Evolutionary conservation across 2,797 vertebrate genomes (phyloP).

Genomic region (Picus viridis): DNA sequence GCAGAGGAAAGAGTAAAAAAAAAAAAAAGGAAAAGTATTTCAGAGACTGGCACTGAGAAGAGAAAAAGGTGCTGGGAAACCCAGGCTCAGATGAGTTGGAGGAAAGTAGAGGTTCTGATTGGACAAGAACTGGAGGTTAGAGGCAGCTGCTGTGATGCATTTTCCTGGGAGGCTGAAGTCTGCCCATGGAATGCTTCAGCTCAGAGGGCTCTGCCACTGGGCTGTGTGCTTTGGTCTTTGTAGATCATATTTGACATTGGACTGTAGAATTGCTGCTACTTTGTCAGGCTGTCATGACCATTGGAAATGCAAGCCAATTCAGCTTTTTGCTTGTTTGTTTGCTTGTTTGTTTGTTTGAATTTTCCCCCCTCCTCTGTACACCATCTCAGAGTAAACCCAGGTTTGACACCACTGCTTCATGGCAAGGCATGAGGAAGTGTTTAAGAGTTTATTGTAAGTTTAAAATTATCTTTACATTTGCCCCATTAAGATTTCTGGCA

Average conservation of each 20-base stretch:
- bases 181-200: neutral
- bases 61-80: neutral
- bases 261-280: conserved; percentile 14
- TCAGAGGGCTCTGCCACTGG: neutral
- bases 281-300: neutral
- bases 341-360: neutral
- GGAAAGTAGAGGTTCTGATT: neutral
- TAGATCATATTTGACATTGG: neutral
- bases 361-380: neutral
- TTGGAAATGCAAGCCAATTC: neutral
- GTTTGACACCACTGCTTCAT: conserved; percentile 22
- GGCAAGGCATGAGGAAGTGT: conserved; percentile 18
- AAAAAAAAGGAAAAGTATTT: neutral
- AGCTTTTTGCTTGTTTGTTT: neutral
- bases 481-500: conserved; percentile 65
- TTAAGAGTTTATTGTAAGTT: conserved; percentile 63
- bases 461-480: conserved; percentile 57
- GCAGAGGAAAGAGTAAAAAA: neutral
- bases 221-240: conserved; percentile 19
- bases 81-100: neutral
- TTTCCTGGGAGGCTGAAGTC: neutral
- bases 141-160: neutral
- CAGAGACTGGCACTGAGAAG: neutral
- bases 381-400: neutral
- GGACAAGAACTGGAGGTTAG: neutral